These are phyloP conservation scores for Colaptes auratus DNA, from an alignment of 2,113 vertebrate species.

Conservation along the genomic window DNA sequence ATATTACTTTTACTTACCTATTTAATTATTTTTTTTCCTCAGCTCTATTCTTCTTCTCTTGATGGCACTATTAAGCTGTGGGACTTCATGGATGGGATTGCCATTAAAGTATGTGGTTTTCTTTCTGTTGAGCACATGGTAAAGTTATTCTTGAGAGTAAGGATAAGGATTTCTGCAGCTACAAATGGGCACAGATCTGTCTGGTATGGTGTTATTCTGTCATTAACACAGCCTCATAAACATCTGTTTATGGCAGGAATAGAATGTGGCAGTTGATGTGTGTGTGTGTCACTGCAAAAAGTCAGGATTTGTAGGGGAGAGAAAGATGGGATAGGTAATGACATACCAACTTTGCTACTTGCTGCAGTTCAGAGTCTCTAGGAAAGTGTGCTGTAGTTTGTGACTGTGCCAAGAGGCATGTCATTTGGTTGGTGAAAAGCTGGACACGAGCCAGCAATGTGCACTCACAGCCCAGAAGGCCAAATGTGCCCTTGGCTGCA, in stretches of 20 bases:
- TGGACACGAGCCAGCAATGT: too few species aligned
- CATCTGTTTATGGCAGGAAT: background rate
- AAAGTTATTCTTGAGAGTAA: background rate
- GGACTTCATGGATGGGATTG: conserved; percentile 94
- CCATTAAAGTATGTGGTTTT: conserved; percentile 86
- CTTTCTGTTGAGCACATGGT: background rate
- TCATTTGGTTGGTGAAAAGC: too few species aligned
- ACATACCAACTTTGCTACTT: background rate
- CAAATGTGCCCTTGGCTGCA: too few species aligned
- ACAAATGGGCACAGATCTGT: background rate
- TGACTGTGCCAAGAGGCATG: background rate
- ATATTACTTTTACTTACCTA: background rate
- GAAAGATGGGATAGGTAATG: background rate
- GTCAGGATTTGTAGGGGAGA: background rate
- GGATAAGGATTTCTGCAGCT: background rate
- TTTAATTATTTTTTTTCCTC: background rate
- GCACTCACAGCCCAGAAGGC: too few species aligned
- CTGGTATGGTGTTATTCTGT: background rate
- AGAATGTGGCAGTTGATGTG: background rate
- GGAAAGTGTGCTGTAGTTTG: background rate
- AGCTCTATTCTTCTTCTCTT: conserved; percentile 90
- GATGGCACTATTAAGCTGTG: conserved; percentile 94
- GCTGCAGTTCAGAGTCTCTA: background rate
- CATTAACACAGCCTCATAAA: background rate
- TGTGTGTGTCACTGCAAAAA: background rate